These are phyloP conservation scores for Tragelaphus buxtoni DNA, from an alignment of 2,113 vertebrate species.

Conservation along the genomic window DNA sequence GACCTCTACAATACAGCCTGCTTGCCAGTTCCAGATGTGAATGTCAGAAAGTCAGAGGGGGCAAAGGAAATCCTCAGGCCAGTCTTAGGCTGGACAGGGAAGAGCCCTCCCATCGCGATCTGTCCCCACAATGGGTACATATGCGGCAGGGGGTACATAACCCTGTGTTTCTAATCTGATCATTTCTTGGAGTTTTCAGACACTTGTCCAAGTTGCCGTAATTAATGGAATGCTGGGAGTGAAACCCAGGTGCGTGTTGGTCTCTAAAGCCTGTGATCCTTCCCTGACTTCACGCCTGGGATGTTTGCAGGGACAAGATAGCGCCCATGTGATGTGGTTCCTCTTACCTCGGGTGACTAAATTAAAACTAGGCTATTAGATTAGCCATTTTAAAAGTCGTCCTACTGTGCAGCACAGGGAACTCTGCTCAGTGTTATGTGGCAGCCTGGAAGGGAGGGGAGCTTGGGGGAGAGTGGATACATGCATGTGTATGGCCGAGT, in stretches of 20 bases:
- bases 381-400: background rate
- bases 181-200: background rate
- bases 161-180: background rate
- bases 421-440: accelerated
- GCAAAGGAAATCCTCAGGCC: background rate
- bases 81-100: accelerated
- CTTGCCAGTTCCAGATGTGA: background rate
- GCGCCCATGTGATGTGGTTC: accelerated
- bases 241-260: background rate
- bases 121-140: accelerated
- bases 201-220: accelerated
- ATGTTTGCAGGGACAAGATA: background rate
- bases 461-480: background rate
- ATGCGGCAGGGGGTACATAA: accelerated
- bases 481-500: accelerated
- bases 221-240: accelerated
- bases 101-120: accelerated
- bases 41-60: too few species aligned
- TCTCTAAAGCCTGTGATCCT: background rate
- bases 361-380: background rate
- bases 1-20: accelerated
- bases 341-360: background rate
- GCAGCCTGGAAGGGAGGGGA: background rate
- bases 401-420: background rate
- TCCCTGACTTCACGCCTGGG: accelerated